Percentiles rank a stretch among this genome's conserved stretches.
phyloP scores from a whole-genome alignment of 2,888 invertebrate genomes.

The Noctua janthe region DNA sequence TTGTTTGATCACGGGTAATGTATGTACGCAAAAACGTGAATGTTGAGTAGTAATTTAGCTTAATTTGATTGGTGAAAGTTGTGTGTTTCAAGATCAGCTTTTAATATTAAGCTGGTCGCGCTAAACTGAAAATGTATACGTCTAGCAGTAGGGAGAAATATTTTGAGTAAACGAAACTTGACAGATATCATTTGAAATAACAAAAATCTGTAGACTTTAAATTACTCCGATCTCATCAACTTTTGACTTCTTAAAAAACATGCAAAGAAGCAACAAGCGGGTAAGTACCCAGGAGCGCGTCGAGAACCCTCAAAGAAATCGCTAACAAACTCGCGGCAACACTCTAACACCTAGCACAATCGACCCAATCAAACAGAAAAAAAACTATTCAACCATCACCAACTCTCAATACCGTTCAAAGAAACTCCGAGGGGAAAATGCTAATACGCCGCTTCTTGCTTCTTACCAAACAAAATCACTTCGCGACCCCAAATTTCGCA shows the following conservation, averaged over 20 bases:
- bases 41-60: conserved; percentile 47
- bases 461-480: conserved; percentile 89
- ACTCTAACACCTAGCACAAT: conserved; percentile 85
- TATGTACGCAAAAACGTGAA: conserved; percentile 57
- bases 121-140: background rate
- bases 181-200: background rate
- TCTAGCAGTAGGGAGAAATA: no score
- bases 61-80: conserved; percentile 52
- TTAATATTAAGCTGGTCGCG: background rate
- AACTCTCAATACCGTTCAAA: conserved; percentile 77
- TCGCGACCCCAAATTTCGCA: conserved; percentile 89
- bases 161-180: background rate
- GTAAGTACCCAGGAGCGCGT: conserved; percentile 39
- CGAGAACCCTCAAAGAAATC: conserved; percentile 76
- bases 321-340: conserved; percentile 76
- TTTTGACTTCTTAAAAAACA: conserved; percentile 63
- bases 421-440: conserved; percentile 86
- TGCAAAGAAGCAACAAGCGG: conserved; percentile 68
- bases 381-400: conserved; percentile 82
- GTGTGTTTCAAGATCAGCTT: conserved; percentile 21
- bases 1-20: conserved; percentile 51
- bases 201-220: conserved; percentile 33
- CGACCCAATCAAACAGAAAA: conserved; percentile 88
- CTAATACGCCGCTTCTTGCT: conserved; percentile 87
- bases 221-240: conserved; percentile 43